Conservation (phyloP, 2,888 invertebrate species). For the Torymus aiolomorphi region DNA sequence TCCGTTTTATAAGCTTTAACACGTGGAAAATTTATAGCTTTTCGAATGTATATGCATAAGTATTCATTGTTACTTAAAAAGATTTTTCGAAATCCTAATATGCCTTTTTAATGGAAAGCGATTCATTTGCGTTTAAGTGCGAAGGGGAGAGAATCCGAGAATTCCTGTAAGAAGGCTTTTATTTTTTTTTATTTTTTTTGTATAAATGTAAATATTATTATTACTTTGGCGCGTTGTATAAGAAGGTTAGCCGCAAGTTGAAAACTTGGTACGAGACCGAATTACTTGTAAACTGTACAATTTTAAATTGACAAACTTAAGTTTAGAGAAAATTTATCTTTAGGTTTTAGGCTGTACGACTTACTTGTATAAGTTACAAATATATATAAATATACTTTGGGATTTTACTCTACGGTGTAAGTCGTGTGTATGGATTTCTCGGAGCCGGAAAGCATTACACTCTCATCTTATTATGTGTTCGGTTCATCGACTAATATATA, state of each 20-base stretch:
- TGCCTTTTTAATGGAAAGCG: slow-evolving; percentile 40
- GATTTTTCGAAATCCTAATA: not conserved
- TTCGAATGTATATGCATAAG: too few species aligned
- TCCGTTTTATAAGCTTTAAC: too few species aligned
- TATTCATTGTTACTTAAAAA: too few species aligned
- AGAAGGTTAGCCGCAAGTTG: slow-evolving; percentile 20
- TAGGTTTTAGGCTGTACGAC: slow-evolving; percentile 4
- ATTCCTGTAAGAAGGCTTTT: slow-evolving; percentile 3
- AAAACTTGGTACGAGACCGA: slow-evolving; percentile 15
- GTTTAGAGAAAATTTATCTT: slow-evolving; percentile 18
- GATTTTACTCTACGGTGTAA: too few species aligned
- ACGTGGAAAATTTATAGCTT: too few species aligned
- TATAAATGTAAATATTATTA: slow-evolving; percentile 52
- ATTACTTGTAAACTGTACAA: slow-evolving; percentile 36
- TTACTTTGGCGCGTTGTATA: slow-evolving; percentile 25
- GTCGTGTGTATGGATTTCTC: slow-evolving; percentile 4
- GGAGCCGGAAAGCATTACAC: not conserved
- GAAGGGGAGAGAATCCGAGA: slow-evolving; percentile 19
- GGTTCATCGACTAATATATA: not conserved
- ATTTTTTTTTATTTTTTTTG: slow-evolving; percentile 20
- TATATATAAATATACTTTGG: too few species aligned
- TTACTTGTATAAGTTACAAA: too few species aligned
- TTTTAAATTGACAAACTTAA: slow-evolving; percentile 34
- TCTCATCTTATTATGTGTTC: not conserved
- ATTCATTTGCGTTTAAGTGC: slow-evolving; percentile 24